Conservation (phyloP, 2,888 invertebrate genomes). For the Ceratothoa steindachneri region DNA sequence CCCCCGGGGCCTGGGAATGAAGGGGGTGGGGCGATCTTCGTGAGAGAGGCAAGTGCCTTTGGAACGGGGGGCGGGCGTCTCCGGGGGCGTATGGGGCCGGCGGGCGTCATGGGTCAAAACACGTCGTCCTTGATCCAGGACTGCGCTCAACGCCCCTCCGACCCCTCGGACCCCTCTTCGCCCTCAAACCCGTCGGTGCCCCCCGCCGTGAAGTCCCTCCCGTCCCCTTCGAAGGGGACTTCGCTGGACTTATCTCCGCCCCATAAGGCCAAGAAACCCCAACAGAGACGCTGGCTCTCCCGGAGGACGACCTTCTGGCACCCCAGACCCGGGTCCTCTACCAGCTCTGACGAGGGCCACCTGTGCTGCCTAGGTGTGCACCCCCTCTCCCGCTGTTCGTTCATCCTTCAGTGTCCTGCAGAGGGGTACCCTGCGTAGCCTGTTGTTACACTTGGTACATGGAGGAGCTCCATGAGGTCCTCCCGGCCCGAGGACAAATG, state of each 20-base stretch:
- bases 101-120: constrained; percentile 1
- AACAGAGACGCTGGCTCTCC: background rate
- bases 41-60: too few species aligned
- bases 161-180: background rate
- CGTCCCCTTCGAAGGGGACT: background rate
- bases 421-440: too few species aligned
- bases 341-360: background rate
- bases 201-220: background rate
- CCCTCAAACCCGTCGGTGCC: background rate
- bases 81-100: background rate
- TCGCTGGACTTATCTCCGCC: too few species aligned
- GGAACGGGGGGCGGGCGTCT: too few species aligned
- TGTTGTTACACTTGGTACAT: too few species aligned
- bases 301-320: constrained; percentile 3
- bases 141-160: background rate
- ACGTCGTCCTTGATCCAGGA: background rate
- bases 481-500: too few species aligned
- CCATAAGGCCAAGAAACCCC: background rate
- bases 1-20: too few species aligned
- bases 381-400: background rate
- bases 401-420: too few species aligned
- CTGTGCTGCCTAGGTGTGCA: background rate
- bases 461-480: too few species aligned
- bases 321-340: background rate
- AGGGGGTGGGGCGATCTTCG: too few species aligned